A percentile compares a stretch with the other conserved stretches of the same genome.
These are phyloP conservation scores for Poeciliopsis paucimaculata DNA, from an alignment of 2,797 vertebrate genomes.

Conservation along the genomic window DNA sequence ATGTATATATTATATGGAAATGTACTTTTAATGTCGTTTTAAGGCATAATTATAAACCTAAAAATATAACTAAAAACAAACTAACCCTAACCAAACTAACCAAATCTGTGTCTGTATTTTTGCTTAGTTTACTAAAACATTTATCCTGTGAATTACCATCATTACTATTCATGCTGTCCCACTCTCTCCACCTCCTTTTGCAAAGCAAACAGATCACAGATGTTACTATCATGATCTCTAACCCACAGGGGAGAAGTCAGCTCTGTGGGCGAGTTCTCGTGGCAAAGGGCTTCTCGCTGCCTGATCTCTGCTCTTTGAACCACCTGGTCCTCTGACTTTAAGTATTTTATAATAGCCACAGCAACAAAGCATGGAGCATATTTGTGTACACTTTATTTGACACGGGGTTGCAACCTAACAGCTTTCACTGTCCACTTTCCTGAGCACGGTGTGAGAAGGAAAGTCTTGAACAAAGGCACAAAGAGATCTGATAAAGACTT, in stretches of 20 bases:
- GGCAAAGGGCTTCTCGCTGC: slow-evolving; percentile 41
- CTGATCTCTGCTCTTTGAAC: slow-evolving; percentile 50
- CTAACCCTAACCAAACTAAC: background rate
- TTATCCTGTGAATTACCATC: slow-evolving; percentile 18
- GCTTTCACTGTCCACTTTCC: slow-evolving; percentile 47
- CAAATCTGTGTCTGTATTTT: background rate
- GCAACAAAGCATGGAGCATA: slow-evolving; percentile 55
- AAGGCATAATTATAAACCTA: background rate
- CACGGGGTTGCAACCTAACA: slow-evolving; percentile 35
- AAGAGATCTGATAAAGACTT: slow-evolving; percentile 36
- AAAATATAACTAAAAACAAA: background rate
- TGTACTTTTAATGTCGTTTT: background rate
- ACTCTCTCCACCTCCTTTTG: slow-evolving; percentile 24
- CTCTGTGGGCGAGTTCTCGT: slow-evolving; percentile 38
- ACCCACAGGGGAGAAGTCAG: slow-evolving; percentile 68
- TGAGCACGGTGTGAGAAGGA: slow-evolving; percentile 18
- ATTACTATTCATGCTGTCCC: slow-evolving; percentile 15
- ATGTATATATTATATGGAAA: background rate
- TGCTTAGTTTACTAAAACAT: background rate
- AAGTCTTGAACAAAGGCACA: slow-evolving; percentile 27
- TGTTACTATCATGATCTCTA: slow-evolving; percentile 64
- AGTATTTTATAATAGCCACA: slow-evolving; percentile 58
- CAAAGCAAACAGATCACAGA: slow-evolving; percentile 63
- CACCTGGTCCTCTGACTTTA: slow-evolving; percentile 71
- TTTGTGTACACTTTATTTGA: slow-evolving; percentile 38